A percentile compares a stretch with the other conserved stretches of the same genome.
Conservation (phyloP, 2,888 invertebrate species). For the Cerastoderma edule region DNA sequence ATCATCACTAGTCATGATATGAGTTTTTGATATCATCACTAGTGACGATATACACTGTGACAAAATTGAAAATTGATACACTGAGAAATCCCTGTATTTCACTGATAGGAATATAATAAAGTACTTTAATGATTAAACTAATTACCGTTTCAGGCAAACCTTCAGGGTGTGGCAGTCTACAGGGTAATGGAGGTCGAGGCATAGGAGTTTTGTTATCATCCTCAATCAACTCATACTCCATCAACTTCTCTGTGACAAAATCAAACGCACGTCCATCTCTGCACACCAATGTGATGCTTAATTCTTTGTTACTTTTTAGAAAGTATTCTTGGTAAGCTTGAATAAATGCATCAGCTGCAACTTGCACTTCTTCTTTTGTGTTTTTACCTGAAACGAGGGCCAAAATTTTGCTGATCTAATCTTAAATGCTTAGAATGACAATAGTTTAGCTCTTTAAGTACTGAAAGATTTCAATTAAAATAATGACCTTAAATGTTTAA, state of each 20-base stretch:
- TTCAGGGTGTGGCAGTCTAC: not conserved
- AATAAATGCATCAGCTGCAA: not conserved
- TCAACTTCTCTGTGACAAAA: not conserved
- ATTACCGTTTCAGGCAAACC: not conserved
- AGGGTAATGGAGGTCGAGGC: not conserved
- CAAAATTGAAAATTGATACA: not conserved
- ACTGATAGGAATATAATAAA: not conserved
- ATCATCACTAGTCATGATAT: no score
- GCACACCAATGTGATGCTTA: not conserved
- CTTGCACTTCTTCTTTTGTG: not conserved
- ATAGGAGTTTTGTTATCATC: not conserved
- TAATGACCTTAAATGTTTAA: not conserved
- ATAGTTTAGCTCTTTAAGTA: not conserved
- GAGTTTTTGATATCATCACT: not conserved
- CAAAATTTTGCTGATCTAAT: no score
- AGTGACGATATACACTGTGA: not conserved
- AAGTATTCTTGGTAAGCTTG: not conserved
- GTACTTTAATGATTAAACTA: not conserved
- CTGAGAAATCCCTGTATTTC: not conserved
- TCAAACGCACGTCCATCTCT: not conserved
- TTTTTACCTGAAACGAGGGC: not conserved
- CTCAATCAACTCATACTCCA: not conserved
- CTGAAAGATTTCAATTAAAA: not conserved
- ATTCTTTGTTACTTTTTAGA: not conserved
- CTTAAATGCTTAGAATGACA: not conserved